These are phyloP conservation scores for Notiomystis cincta DNA, from an alignment of 2,113 vertebrate genomes.

Conservation along the genomic window DNA sequence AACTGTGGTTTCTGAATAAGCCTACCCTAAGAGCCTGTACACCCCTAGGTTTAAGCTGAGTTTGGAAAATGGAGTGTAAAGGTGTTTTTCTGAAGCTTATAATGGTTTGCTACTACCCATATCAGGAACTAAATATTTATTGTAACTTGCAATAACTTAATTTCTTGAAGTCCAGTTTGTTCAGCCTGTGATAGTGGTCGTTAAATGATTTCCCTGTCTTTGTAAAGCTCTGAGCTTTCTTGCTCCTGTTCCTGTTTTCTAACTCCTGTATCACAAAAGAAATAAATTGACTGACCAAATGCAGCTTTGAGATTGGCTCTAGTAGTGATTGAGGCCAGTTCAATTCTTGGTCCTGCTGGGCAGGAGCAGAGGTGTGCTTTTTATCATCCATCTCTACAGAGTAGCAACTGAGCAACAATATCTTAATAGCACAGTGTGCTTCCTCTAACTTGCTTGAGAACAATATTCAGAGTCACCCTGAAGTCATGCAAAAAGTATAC, in stretches of 20 bases:
- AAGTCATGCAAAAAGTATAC: not conserved
- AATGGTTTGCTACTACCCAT: not conserved
- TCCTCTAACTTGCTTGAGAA: not conserved
- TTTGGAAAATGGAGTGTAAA: not conserved
- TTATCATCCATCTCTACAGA: not conserved
- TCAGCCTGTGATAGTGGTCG: accelerated
- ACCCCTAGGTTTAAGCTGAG: not conserved
- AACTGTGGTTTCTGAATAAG: not conserved
- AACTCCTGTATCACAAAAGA: not conserved
- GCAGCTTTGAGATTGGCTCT: not conserved
- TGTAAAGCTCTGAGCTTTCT: not conserved
- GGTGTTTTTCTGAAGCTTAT: not conserved
- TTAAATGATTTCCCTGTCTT: not conserved
- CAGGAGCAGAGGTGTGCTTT: not conserved
- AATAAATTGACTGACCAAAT: not conserved
- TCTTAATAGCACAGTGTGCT: not conserved
- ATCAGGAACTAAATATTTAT: not conserved
- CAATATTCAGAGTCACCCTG: not conserved
- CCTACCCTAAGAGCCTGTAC: accelerated
- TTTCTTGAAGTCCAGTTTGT: not conserved
- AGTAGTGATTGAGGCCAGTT: not conserved
- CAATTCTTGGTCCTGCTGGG: not conserved
- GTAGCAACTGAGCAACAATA: not conserved
- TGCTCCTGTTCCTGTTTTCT: not conserved
- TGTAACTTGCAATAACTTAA: not conserved